Conservation (phyloP, 2,888 invertebrate species). For the Ethmia dodecea region DNA sequence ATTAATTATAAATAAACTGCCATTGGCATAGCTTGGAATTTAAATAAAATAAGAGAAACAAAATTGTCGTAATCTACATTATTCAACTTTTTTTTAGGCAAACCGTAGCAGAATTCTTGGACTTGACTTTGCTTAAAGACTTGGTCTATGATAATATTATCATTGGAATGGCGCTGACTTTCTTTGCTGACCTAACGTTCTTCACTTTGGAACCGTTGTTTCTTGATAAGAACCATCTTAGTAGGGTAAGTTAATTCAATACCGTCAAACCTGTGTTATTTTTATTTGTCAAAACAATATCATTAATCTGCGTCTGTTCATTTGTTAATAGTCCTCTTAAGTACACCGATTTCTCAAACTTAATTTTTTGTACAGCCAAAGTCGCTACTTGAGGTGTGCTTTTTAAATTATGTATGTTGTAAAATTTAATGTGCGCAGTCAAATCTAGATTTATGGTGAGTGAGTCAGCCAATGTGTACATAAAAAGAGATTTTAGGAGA, state of each 20-base stretch:
- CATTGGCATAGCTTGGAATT: too few species aligned
- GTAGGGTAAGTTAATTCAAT: constrained; percentile 40
- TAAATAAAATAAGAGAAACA: too few species aligned
- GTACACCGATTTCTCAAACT: background rate
- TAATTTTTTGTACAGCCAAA: too few species aligned
- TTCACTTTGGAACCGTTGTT: constrained; percentile 82
- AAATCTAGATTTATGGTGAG: too few species aligned
- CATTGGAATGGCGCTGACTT: constrained; percentile 81
- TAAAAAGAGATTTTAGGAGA: too few species aligned
- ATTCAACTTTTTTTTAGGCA: constrained; percentile 50
- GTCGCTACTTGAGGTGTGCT: too few species aligned
- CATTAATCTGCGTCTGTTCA: too few species aligned
- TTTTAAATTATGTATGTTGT: too few species aligned
- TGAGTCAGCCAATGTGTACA: too few species aligned
- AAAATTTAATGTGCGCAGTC: too few species aligned
- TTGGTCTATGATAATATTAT: constrained; percentile 82
- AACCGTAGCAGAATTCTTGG: constrained; percentile 78
- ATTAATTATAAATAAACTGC: too few species aligned
- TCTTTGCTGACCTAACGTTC: constrained; percentile 84
- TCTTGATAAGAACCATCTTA: constrained; percentile 72
- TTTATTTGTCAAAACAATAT: background rate
- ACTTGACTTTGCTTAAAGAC: constrained; percentile 80
- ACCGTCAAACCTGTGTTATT: background rate
- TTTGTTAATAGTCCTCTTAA: too few species aligned
- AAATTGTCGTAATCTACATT: background rate